Evolutionary conservation across 2,113 vertebrate genomes (phyloP), one percentile per base, ranked within the genome.

Genomic region (Heliornis fulica): DNA sequence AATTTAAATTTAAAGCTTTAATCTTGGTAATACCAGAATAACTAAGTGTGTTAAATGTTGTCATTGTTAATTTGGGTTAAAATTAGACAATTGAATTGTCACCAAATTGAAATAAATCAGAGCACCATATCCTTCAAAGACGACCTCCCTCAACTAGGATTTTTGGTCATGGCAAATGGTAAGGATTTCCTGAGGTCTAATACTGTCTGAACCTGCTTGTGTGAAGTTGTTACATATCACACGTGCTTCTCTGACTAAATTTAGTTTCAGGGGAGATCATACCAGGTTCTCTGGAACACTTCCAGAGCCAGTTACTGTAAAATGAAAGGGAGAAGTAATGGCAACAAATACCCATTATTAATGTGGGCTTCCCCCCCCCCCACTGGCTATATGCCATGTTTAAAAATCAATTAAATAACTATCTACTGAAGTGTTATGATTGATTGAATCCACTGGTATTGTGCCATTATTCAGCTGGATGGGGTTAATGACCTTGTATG

Each of bases 221-320:
- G 74, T 92, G 83, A 87, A 88, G 71, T 51, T 83, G 41, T 96
- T 90, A 79, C 86, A 86, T 89, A 88, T 96, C 84, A 61, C 51
- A 78, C 70, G 2, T 70, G 68, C 76, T 96, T 83, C 64, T 56
- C 26, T 72, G 71, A 81, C 97, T 98, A 97, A 97, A 97, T 97
- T 97, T 98, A 98, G 95, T 66, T 76, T 85, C 78, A 53, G 38
- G 89, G 85, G 95, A 95, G 96, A 96, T 91, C 82, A 65, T 80
- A 61, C 29, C 71, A 22, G 83, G 91, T 96, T 83, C 70, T 95
- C 76, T 95, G 97, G 94, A 84, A 36, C 36, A 13, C 68, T 79
- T 97, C 93, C 96, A 96, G 90, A 56, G 10, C 32, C 9, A 40
- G 29, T 46, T 88, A 51, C 22, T 86, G 63, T 95, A 72, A 69